These are phyloP conservation scores for Tapera naevia DNA, from an alignment of 2,797 vertebrate species.

Conservation along the genomic window DNA sequence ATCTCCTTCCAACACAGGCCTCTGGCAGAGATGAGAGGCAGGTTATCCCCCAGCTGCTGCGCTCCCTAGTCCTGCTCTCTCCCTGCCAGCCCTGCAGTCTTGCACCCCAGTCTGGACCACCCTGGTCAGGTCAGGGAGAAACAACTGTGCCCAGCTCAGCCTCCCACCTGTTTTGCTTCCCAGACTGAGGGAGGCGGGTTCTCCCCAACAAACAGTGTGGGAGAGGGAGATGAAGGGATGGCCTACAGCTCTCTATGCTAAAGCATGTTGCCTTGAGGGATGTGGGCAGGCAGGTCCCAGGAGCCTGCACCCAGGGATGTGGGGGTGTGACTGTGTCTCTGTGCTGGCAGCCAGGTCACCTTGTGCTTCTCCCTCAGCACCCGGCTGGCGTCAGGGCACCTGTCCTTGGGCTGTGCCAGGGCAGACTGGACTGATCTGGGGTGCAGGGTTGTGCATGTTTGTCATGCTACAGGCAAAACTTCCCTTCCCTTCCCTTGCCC, in stretches of 20 bases:
- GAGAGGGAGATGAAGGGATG: not conserved
- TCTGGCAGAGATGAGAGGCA: slow-evolving; percentile 71
- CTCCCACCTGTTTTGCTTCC: not conserved
- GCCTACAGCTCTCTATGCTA: not conserved
- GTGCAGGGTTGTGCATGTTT: accelerated
- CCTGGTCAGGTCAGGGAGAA: not conserved
- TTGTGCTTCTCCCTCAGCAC: not conserved
- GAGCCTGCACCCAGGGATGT: accelerated
- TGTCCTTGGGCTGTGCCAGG: accelerated
- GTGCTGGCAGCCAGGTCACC: not conserved
- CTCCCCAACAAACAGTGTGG: accelerated
- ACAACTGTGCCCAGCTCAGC: not conserved
- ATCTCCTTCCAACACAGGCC: slow-evolving; percentile 94
- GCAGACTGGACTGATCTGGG: accelerated
- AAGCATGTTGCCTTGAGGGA: not conserved
- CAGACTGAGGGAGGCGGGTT: accelerated
- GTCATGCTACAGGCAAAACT: not conserved
- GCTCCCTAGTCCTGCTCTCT: not conserved
- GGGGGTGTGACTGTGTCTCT: not conserved
- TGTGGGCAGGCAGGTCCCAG: not conserved
- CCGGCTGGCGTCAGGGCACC: not conserved
- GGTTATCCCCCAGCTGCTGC: not conserved
- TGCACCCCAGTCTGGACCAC: not conserved
- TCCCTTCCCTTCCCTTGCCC: not conserved
- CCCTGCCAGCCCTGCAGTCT: not conserved